Evolutionary conservation across 2,888 invertebrate species (phyloP).

Genomic region (Iphiclides podalirius): DNA sequence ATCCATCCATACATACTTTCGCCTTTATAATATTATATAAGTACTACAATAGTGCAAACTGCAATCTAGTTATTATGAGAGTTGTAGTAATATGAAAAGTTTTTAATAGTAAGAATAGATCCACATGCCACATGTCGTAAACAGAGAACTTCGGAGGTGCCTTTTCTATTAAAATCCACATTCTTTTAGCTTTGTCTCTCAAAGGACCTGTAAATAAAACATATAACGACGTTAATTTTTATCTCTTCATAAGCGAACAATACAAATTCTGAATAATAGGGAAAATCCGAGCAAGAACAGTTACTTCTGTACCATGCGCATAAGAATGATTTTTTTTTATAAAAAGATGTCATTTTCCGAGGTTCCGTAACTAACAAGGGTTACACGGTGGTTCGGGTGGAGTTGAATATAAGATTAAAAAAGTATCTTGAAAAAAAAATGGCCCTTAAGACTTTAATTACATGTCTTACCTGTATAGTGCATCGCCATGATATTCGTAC

Average conservation of each 20-base stretch:
- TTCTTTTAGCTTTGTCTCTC: constrained; percentile 52
- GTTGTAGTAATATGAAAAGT: constrained; percentile 36
- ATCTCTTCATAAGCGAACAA: neutral
- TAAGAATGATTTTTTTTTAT: too few relatives aligned
- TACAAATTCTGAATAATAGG: too few relatives aligned
- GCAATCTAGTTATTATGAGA: constrained; percentile 34
- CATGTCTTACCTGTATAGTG: constrained; percentile 10
- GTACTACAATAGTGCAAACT: constrained; percentile 33
- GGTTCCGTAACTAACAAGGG: too few relatives aligned
- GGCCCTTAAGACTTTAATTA: too few relatives aligned
- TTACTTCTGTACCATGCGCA: too few relatives aligned
- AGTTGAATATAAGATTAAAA: too few relatives aligned
- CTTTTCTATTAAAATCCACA: constrained; percentile 53
- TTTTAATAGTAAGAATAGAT: constrained; percentile 34
- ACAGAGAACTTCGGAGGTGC: constrained; percentile 45
- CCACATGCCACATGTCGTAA: constrained; percentile 43
- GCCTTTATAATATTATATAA: too few relatives aligned
- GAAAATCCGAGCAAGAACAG: too few relatives aligned
- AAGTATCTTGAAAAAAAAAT: too few relatives aligned
- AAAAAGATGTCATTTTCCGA: too few relatives aligned
- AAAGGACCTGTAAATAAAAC: constrained; percentile 47
- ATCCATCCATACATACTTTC: too few relatives aligned
- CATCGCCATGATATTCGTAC: constrained; percentile 44
- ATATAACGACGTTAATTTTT: neutral
- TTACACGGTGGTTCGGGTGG: too few relatives aligned